These are phyloP conservation scores for Dorcus hopei DNA, from an alignment of 2,888 invertebrate genomes.

Conservation along the genomic window DNA sequence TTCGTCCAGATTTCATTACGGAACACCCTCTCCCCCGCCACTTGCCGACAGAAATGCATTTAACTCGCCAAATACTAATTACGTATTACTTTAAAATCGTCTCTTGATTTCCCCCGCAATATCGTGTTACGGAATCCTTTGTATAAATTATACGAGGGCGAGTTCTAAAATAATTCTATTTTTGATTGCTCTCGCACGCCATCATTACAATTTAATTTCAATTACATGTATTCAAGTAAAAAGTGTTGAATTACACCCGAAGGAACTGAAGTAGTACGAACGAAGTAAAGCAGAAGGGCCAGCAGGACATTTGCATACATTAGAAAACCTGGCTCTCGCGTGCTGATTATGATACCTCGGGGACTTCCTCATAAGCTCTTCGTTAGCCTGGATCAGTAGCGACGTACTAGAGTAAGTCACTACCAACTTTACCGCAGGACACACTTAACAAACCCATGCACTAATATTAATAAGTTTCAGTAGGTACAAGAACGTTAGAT, in stretches of 20 bases:
- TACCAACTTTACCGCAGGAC: conserved; percentile 21
- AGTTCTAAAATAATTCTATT: no score
- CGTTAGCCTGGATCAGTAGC: conserved; percentile 27
- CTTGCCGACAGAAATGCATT: conserved; percentile 29
- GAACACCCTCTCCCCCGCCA: conserved; percentile 18
- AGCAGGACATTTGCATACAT: conserved; percentile 38
- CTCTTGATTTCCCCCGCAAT: conserved; percentile 1
- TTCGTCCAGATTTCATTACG: conserved; percentile 40
- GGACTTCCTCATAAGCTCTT: conserved; percentile 33
- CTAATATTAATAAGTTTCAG: conserved; percentile 2
- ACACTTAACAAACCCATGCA: conserved; percentile 3
- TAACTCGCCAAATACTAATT: conserved; percentile 31
- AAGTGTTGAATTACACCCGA: not conserved
- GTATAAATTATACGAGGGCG: not conserved
- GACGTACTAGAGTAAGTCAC: conserved; percentile 21
- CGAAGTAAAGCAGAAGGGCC: not conserved
- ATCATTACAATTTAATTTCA: not conserved
- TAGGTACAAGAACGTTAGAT: no score
- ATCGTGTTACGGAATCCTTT: not conserved
- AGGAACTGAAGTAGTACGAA: not conserved
- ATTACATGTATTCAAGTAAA: not conserved
- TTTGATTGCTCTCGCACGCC: no score
- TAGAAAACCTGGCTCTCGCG: conserved; percentile 33
- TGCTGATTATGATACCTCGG: conserved; percentile 38
- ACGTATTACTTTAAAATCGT: conserved; percentile 18